Percentiles rank a stretch among this genome's conserved stretches.
Conservation (phyloP, 2,888 invertebrate species). For the Conops quadrifasciatus region DNA sequence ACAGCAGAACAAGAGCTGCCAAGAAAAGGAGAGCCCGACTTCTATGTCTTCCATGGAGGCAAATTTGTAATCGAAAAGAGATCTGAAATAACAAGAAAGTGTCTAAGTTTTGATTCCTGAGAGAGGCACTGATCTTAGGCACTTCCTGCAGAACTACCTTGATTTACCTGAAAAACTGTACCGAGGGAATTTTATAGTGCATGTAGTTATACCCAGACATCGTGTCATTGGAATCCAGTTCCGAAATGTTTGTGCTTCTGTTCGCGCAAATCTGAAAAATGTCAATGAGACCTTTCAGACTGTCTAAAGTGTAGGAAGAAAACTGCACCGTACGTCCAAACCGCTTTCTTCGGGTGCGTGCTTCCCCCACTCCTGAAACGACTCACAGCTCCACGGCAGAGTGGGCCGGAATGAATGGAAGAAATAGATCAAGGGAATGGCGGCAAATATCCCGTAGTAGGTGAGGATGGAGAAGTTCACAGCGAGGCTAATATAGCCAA, state of each 20-base stretch:
- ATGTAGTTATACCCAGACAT: background rate
- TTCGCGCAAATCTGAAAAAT: slow-evolving; percentile 18
- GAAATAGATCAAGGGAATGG: slow-evolving; percentile 83
- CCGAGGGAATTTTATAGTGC: slow-evolving; percentile 50
- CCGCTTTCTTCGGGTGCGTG: background rate
- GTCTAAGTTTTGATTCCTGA: background rate
- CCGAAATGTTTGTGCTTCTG: background rate
- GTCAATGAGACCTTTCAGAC: background rate
- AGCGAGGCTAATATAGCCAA: slow-evolving; percentile 82
- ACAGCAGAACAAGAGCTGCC: slow-evolving; percentile 18
- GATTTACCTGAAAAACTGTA: slow-evolving; percentile 51
- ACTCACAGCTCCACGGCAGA: slow-evolving; percentile 83
- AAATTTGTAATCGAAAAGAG: slow-evolving; percentile 10
- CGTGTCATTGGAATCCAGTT: background rate
- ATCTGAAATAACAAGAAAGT: background rate
- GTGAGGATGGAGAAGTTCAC: slow-evolving; percentile 80
- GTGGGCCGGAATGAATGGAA: slow-evolving; percentile 73
- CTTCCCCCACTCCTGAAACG: slow-evolving; percentile 54
- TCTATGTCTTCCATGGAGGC: background rate
- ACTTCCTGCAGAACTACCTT: too few species aligned
- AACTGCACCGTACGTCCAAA: background rate
- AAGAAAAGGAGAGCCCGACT: background rate
- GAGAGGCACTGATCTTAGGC: background rate
- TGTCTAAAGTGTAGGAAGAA: background rate
- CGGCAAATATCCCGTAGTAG: slow-evolving; percentile 83